Evolutionary conservation across 2,797 vertebrate species (phyloP).

Genomic region (Hafferia zeledoni): DNA sequence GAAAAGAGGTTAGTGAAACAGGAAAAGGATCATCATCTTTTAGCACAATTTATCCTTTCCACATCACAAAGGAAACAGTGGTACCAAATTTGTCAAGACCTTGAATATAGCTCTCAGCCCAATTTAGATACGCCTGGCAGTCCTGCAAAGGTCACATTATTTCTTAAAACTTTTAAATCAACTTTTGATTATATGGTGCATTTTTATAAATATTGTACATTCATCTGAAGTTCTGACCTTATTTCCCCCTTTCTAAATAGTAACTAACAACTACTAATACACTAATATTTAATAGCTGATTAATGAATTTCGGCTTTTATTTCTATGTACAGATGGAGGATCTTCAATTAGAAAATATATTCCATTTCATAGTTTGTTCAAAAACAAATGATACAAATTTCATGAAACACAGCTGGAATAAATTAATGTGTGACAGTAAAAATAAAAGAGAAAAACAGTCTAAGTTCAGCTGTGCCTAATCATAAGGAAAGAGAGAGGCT

Average conservation of each 20-base stretch:
- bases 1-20: background rate
- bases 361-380: background rate
- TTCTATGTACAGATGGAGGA: background rate
- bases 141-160: background rate
- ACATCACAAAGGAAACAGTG: background rate
- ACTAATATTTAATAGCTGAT: background rate
- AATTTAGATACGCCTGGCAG: background rate
- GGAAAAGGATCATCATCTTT: background rate
- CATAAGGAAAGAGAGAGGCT: background rate
- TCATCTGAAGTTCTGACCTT: background rate
- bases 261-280: background rate
- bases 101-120: background rate
- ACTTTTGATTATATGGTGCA: background rate
- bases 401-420: constrained; percentile 24
- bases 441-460: background rate
- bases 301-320: background rate
- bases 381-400: background rate
- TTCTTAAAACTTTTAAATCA: background rate
- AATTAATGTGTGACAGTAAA: background rate
- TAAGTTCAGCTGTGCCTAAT: constrained; percentile 5
- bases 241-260: background rate
- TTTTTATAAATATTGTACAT: background rate
- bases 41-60: background rate
- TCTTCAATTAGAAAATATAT: background rate
- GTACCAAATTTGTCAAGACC: background rate